A percentile compares a stretch with the other conserved stretches of the same genome.
These are phyloP conservation scores for Thyatira batis DNA, from an alignment of 2,888 invertebrate genomes.

Conservation along the genomic window DNA sequence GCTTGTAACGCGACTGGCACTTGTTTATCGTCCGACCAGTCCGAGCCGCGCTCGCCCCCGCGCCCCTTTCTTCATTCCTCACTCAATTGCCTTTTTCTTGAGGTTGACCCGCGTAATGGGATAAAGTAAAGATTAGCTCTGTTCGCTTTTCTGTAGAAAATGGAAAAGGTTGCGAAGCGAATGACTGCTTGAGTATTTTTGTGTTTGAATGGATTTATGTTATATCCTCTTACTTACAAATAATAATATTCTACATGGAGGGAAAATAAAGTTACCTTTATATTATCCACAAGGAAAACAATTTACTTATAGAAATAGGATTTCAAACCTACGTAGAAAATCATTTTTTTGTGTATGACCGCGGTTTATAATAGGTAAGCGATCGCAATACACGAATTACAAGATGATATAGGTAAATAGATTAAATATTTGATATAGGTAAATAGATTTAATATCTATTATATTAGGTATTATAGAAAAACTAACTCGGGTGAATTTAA, in stretches of 20 bases:
- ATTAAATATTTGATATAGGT: too few species aligned
- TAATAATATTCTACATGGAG: neutral
- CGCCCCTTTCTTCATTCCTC: conserved; percentile 48
- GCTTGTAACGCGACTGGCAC: conserved; percentile 60
- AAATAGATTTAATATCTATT: too few species aligned
- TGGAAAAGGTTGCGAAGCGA: conserved; percentile 55
- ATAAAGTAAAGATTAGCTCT: conserved; percentile 77
- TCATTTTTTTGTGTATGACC: too few species aligned
- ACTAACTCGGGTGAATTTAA: too few species aligned
- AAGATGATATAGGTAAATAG: too few species aligned
- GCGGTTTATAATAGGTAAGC: too few species aligned
- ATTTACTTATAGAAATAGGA: too few species aligned
- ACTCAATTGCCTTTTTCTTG: conserved; percentile 77
- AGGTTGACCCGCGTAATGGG: conserved; percentile 73
- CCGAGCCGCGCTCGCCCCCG: conserved; percentile 34
- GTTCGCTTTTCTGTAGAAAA: conserved; percentile 65
- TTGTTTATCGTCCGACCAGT: conserved; percentile 50
- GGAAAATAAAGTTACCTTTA: neutral
- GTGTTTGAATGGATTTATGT: conserved; percentile 3
- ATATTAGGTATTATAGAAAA: too few species aligned
- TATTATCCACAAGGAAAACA: neutral
- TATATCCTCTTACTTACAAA: neutral
- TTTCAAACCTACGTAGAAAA: too few species aligned
- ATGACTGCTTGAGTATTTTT: conserved; percentile 32
- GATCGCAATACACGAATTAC: too few species aligned